Conservation (phyloP, 2,888 invertebrate species). For the Peribatodes rhomboidaria region DNA sequence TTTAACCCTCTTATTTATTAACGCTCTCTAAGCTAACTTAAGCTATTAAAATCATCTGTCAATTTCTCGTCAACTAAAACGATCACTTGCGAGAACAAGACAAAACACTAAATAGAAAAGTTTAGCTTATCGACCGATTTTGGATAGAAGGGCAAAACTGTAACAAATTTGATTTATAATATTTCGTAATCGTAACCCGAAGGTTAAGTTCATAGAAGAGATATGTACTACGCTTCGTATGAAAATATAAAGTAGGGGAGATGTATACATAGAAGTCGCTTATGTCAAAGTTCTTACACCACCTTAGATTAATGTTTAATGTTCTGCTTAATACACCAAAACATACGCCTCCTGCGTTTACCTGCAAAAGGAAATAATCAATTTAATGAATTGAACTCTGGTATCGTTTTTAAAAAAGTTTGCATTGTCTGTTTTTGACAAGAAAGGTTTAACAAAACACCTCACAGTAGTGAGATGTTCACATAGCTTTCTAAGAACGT, state of each 20-base stretch:
- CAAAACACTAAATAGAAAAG: too few species aligned
- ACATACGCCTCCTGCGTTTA: constrained; percentile 29
- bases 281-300: constrained; percentile 47
- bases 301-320: constrained; percentile 44
- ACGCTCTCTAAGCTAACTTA: background rate
- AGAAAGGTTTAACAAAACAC: too few species aligned
- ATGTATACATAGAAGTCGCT: constrained; percentile 36
- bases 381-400: background rate
- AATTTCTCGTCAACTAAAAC: background rate
- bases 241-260: constrained; percentile 31
- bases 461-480: too few species aligned
- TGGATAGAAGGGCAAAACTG: too few species aligned
- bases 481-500: too few species aligned
- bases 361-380: constrained; percentile 26
- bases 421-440: too few species aligned
- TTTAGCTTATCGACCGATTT: too few species aligned
- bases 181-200: background rate
- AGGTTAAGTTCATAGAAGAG: constrained; percentile 12
- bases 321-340: constrained; percentile 37
- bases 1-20: background rate
- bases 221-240: constrained; percentile 33
- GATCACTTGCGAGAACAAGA: too few species aligned
- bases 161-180: background rate
- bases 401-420: background rate
- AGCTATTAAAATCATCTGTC: background rate